Evolutionary conservation across 92 coral and sea anemone genomes (phyloP).

Genomic region (Porites lobata): DNA sequence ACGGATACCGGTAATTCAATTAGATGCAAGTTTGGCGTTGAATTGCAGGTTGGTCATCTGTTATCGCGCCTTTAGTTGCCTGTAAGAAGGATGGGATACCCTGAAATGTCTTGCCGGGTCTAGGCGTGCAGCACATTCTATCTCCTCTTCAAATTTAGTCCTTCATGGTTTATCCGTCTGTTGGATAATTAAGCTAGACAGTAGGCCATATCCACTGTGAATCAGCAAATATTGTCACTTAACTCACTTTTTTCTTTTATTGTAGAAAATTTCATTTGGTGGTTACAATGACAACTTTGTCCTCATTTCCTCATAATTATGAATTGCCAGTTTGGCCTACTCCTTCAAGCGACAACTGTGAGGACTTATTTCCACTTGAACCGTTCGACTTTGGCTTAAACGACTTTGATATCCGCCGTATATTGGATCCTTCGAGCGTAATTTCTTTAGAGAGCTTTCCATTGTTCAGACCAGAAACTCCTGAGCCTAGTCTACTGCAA

Average conservation of each 20-base stretch:
- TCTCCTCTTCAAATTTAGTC: no score
- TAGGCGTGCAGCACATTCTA: no score
- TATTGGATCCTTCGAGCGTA: neutral
- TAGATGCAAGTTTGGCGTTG: no score
- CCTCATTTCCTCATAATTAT: neutral
- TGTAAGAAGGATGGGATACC: no score
- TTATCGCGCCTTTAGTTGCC: no score
- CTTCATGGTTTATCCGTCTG: no score
- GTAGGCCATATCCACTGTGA: neutral
- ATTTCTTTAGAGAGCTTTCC: neutral
- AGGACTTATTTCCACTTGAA: neutral
- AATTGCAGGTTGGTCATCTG: no score
- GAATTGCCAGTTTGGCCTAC: slow-evolving; percentile 11
- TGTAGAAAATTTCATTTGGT: neutral
- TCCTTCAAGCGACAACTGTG: neutral
- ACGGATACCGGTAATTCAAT: no score
- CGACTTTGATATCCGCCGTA: neutral
- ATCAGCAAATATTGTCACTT: neutral
- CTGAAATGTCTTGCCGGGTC: no score
- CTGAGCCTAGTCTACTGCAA: neutral
- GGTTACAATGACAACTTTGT: slow-evolving; percentile 24
- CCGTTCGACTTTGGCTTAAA: no score
- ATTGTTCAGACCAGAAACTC: neutral
- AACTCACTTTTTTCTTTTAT: neutral
- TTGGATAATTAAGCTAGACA: no score